Base-by-base conservation (phyloP, 1,140 invertebrate genomes). In the Drosophila sulfurigaster region DNA sequence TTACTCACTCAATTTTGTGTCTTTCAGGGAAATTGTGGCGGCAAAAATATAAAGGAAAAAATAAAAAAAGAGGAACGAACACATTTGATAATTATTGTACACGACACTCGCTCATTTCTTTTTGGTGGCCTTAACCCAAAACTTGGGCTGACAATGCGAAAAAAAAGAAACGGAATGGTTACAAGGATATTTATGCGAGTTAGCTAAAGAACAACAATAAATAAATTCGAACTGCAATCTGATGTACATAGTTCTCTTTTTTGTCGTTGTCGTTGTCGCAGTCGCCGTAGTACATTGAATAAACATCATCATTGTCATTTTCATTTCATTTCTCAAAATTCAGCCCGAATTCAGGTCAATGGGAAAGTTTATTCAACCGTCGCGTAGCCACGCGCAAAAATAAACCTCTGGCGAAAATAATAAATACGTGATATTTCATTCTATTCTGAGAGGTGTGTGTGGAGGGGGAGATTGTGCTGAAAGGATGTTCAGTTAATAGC, bases 341-440 rank as follows among this genome's bases (percentile, higher is more conserved):
- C 15, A 20, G 1, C 30, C 7, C 43, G 49, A 68, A 75, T 78
- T 78, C 45, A 66, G 72, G 76, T 75, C 76, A 78, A 70, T 69
- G 67, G 72, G 72, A 65, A 75, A 78, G 65, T 78, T 74, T 78
- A 64, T 78, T 69, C 71, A 75, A 75, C 64, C 35, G 54, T 11
- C 46, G 45, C 35, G 38, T 11, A 30, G 63, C 13, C 43, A 54
- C 32, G 54, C 69, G 45, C 56, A 62, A 62, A 65, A 66, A 58
- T 59, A 60, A 68, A 58, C 13, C 20, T 2, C 7, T 3, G 28
- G 11, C 38, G 16, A 20, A 59, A 68, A 41, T 60, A 69, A 46
- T 38, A 38, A 38, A 54, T 43, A 16, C 15, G 10, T 16, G 28
- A 49, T 16, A 28, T 56, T 56, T 45, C 38, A 8, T 56, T 25